Conservation (phyloP, 2,888 invertebrate genomes). For the Idaea dimidiata region DNA sequence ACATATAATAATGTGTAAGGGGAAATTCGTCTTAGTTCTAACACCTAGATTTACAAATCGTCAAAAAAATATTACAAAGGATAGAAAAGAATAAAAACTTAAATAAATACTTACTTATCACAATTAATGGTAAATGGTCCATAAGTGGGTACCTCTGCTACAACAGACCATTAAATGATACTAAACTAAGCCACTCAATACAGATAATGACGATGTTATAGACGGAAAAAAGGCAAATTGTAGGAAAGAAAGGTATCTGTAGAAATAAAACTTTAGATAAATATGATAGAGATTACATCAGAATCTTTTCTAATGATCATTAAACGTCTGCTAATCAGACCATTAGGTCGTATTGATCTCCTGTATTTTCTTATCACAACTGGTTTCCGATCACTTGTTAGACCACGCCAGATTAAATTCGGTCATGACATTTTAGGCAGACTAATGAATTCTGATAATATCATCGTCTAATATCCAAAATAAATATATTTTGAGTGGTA, state of each 20-base stretch:
- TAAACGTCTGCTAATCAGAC: too few relatives aligned
- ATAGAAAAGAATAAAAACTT: not conserved
- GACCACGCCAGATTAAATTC: too few relatives aligned
- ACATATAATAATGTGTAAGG: too few relatives aligned
- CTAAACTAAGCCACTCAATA: constrained; percentile 8
- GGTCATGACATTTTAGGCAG: too few relatives aligned
- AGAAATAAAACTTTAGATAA: not conserved
- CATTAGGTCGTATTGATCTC: too few relatives aligned
- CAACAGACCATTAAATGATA: constrained; percentile 11
- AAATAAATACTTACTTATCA: not conserved
- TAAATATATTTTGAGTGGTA: too few relatives aligned
- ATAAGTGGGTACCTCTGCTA: constrained; percentile 1
- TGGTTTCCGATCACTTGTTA: too few relatives aligned
- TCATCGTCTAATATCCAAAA: too few relatives aligned
- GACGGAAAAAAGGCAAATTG: constrained; percentile 21
- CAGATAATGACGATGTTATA: constrained; percentile 24
- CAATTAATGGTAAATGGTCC: not conserved
- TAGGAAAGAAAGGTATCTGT: constrained; percentile 21
- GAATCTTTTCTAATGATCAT: too few relatives aligned
- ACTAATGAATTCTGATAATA: too few relatives aligned
- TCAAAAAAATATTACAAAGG: not conserved
- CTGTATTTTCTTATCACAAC: too few relatives aligned
- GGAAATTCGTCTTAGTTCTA: too few relatives aligned
- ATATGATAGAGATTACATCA: not conserved
- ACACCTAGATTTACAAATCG: not conserved